Evolutionary conservation across 2,888 invertebrate genomes (phyloP), one percentile per base, ranked within the genome.

Genomic region (Polymixis lichenea): DNA sequence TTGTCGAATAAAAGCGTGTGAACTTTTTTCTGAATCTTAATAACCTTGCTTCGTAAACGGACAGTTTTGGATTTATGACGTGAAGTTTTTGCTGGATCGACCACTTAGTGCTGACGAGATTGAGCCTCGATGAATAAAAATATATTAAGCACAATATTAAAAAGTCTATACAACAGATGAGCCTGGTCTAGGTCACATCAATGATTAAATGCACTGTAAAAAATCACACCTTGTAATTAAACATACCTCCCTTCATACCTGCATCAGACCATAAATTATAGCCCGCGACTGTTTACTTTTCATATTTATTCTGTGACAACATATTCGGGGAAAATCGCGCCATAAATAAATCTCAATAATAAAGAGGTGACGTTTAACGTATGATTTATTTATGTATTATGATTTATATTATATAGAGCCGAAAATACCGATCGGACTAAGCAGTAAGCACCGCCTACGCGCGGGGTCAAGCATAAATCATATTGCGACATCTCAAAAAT

Each of bases 401-500:
- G 94, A 95, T 95, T 95, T 94, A 95, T 92, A 86, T 86, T 88
- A 90, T 92, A 90, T 94, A 93, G 93, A 91, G 92, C 95, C 95
- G 92, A 96, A 92, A 96, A 96, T 95, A 92, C 95, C 94, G 94
- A 96, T 95, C 94, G 94, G 92, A 89, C 95, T 96, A 95, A 96
- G 95, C 96, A 94, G 89, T 89, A 90, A 90, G 91, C 90, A 89
- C 92, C 96, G 96, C 96, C 96, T 94, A 95, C 96, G 92, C 93
- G 86, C 92, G 90, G 93, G 93, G 93, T 93, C 93, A 93, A 84
- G 77, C 79, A 94, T 95, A 95, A 96, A 96, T 96, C 96, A 96
- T 96, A 95, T 92, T 93, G 95, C 92, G 96, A 96, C 96, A 96
- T 95, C 94, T 96, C 95, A 96, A 96, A 96, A 96, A 96, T 95